phyloP scores from a whole-genome alignment of 2,797 vertebrate genomes.

The Prunella strophiata region DNA sequence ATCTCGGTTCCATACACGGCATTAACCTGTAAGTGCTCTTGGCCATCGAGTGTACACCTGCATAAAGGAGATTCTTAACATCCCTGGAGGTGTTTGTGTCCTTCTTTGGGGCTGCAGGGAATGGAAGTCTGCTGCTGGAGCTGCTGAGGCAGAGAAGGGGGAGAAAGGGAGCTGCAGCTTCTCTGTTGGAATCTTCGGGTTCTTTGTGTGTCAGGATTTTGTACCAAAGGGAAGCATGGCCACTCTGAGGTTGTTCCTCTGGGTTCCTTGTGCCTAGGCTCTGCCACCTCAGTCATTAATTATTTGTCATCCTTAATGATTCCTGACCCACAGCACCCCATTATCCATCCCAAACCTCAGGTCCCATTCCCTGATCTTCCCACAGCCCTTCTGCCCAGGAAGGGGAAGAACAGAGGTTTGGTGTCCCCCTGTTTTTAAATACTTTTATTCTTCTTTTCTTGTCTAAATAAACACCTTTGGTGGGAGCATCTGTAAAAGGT shows the following conservation, averaged over 20 bases:
- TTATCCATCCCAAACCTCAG: background rate
- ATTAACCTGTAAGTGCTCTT: constrained; percentile 54
- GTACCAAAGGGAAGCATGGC: background rate
- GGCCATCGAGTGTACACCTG: constrained; percentile 40
- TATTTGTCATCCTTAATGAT: background rate
- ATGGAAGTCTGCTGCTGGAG: background rate
- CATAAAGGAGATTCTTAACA: constrained; percentile 54
- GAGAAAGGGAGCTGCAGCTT: background rate
- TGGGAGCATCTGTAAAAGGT: background rate
- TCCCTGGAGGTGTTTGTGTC: background rate
- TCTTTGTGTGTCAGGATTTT: background rate
- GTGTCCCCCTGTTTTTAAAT: background rate
- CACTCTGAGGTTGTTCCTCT: background rate
- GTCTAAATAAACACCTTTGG: background rate
- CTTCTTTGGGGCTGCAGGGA: background rate
- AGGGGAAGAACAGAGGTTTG: background rate
- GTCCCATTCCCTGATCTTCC: background rate
- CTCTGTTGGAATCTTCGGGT: background rate
- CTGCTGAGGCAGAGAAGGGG: background rate
- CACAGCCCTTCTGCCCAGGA: background rate
- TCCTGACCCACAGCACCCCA: fast-evolving
- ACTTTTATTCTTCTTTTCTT: background rate
- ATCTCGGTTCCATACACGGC: constrained; percentile 1
- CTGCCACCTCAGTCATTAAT: background rate
- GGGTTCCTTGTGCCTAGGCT: background rate